Conservation (phyloP, 2,113 vertebrate genomes). For the Ameiurus melas region DNA sequence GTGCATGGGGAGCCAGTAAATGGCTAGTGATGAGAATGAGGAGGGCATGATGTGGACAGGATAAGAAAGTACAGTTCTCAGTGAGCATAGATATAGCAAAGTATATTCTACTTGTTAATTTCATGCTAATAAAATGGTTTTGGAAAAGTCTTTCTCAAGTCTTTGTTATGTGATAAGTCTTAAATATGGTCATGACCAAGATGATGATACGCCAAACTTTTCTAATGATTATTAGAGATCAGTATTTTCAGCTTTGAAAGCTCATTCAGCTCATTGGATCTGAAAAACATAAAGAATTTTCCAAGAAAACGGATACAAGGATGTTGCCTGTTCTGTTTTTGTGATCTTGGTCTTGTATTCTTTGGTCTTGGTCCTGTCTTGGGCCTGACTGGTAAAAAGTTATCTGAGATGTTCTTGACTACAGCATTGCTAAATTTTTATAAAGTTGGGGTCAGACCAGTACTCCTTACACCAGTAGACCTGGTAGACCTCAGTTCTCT, state of each 20-base stretch:
- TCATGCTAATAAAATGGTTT: background rate
- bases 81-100: background rate
- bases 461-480: background rate
- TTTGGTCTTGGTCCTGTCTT: background rate
- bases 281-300: background rate
- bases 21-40: slow-evolving; percentile 10
- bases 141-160: background rate
- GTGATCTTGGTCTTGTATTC: background rate
- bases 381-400: background rate
- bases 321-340: background rate
- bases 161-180: background rate
- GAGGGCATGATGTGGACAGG: background rate
- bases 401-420: background rate
- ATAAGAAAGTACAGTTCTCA: slow-evolving; percentile 1
- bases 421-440: background rate
- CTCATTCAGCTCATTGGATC: background rate
- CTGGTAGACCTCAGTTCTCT: background rate
- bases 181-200: background rate
- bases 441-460: background rate
- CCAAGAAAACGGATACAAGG: background rate
- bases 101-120: background rate
- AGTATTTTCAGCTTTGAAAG: background rate
- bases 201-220: background rate
- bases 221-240: background rate
- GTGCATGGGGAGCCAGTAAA: slow-evolving; percentile 8